Conservation (phyloP, 2,888 invertebrate genomes). For the Carterocephalus palaemon region DNA sequence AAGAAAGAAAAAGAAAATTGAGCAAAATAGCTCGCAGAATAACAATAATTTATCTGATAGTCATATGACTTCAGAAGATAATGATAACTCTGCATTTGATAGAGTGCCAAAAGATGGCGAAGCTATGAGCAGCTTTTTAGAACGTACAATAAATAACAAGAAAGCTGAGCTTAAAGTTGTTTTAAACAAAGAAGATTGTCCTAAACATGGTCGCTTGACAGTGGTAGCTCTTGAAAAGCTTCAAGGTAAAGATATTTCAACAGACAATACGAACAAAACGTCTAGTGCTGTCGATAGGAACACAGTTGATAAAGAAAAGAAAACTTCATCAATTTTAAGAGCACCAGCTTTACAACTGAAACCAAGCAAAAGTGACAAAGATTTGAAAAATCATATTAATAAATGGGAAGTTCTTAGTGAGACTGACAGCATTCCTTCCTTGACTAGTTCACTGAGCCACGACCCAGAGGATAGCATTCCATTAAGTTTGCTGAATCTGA, state of each 20-base stretch:
- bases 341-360: slow-evolving; percentile 68
- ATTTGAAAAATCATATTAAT: slow-evolving; percentile 62
- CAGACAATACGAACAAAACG: slow-evolving; percentile 47
- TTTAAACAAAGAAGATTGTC: slow-evolving; percentile 73
- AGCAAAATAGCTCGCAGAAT: slow-evolving; percentile 43
- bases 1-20: slow-evolving; percentile 86
- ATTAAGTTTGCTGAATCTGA: slow-evolving; percentile 69
- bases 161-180: slow-evolving; percentile 70
- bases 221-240: slow-evolving; percentile 81
- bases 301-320: slow-evolving; percentile 53
- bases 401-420: slow-evolving; percentile 81
- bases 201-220: slow-evolving; percentile 76
- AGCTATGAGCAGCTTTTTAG: slow-evolving; percentile 82
- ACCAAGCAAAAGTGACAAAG: slow-evolving; percentile 63
- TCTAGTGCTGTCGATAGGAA: slow-evolving; percentile 36
- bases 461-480: slow-evolving; percentile 81
- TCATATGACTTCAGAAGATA: slow-evolving; percentile 61
- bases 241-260: slow-evolving; percentile 68
- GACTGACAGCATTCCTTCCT: slow-evolving; percentile 78
- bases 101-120: slow-evolving; percentile 85
- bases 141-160: slow-evolving; percentile 72
- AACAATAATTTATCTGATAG: slow-evolving; percentile 46
- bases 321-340: slow-evolving; percentile 59
- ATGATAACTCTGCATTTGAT: slow-evolving; percentile 78
- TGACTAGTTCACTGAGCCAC: slow-evolving; percentile 67